Base-by-base conservation (phyloP, 2,797 vertebrate genomes). In the Euphonia xanthogaster region DNA sequence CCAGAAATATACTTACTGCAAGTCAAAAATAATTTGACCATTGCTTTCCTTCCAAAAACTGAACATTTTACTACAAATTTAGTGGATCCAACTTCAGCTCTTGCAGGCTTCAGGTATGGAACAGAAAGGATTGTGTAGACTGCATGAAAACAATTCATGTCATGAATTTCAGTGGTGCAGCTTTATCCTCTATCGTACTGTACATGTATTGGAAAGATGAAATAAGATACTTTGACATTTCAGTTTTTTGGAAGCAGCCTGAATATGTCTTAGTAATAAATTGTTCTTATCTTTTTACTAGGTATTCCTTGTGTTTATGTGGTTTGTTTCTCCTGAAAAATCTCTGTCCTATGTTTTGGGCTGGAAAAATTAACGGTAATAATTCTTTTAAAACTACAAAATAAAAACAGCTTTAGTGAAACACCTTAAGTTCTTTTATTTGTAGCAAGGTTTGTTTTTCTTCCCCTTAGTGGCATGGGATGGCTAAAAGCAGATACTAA, bases 381-480 rank as follows among this genome's bases (percentile, higher is more conserved):
- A 87, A 95, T 92, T 97, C 40, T 89, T 94, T 85, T 60, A 74
- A 93, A 97, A 95, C 92, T 93, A 80, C 96, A 94, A 84, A 97
- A 97, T 82, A 97, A 97, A 97, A 97, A 88, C 96, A 96, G 96
- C 95, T 97, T 96, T 97, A 97, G 95, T 95, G 96, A 98, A 98
- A 98, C 96, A 97, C 95, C 96, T 98, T 97, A 95, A 97, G 93
- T 97, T 91, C 61, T 94, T 96, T 95, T 91, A 55, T 88, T 97
- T 95, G 60, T 96, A 95, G 66, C 44, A 94, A 96, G 93, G 62
- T 91, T 89, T 86, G 33, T 5, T 93, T 91, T 83, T 88, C 76
- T 96, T 91, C 83, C 66, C 82, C 39, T 96, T 81, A 94, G 92
- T 93, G 96, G 96, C 93, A 95, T 73, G 65, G 71, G 85, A 96